phyloP scores from a whole-genome alignment of 1,140 invertebrate genomes.

The Diorhabda elongata region DNA sequence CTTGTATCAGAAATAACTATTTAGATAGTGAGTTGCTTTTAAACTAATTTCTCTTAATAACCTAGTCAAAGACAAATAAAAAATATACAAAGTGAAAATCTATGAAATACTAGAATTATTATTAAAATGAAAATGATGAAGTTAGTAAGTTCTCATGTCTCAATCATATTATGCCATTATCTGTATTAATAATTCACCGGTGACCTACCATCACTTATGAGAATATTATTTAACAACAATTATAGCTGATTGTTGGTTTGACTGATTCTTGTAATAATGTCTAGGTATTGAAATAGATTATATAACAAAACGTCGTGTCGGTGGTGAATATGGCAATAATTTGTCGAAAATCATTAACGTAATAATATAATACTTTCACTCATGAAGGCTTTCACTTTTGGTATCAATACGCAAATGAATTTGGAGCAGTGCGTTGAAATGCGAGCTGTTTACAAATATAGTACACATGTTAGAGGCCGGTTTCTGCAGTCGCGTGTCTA shows the following conservation, averaged over 20 bases:
- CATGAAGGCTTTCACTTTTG: background rate
- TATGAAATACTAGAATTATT: too few relatives aligned
- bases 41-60: too few relatives aligned
- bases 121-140: background rate
- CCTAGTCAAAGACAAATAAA: too few relatives aligned
- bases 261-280: background rate
- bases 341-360: conserved; percentile 2
- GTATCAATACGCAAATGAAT: conserved; percentile 1
- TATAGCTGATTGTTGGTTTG: background rate
- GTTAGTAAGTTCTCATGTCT: background rate
- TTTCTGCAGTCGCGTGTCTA: background rate
- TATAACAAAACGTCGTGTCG: background rate
- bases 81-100: too few relatives aligned
- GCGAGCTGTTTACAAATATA: background rate
- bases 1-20: too few relatives aligned
- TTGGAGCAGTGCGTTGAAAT: conserved; percentile 1
- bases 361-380: background rate
- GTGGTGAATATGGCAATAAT: conserved; percentile 1
- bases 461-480: background rate
- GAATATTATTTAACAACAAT: background rate
- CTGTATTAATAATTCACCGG: background rate
- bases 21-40: too few relatives aligned
- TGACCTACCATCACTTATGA: background rate
- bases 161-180: background rate
- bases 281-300: background rate